Conservation (phyloP, 2,797 vertebrate species). For the Helarctos malayanus region DNA sequence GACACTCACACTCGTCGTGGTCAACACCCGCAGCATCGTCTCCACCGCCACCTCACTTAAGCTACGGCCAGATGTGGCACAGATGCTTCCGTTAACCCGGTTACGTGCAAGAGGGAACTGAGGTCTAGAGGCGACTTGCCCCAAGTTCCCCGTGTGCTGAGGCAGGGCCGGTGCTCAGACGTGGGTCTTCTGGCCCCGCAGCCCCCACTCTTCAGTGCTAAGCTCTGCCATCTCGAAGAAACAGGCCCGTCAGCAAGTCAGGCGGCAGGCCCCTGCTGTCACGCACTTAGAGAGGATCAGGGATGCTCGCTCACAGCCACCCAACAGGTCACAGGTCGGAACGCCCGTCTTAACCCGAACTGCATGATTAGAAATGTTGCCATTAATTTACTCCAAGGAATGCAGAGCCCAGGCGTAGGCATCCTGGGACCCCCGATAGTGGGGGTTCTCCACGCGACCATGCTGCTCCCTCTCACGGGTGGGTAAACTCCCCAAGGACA, state of each 20-base stretch:
- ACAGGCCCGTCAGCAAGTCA: background rate
- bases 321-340: background rate
- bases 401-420: background rate
- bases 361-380: background rate
- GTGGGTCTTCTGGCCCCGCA: background rate
- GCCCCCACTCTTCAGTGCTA: background rate
- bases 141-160: background rate
- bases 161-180: background rate
- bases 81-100: rapidly evolving
- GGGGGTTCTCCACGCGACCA: background rate
- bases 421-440: background rate
- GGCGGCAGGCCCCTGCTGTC: background rate
- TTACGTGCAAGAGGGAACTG: background rate
- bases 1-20: background rate
- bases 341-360: background rate
- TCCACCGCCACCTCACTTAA: background rate
- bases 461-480: background rate
- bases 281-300: background rate
- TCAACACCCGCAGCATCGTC: background rate
- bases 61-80: rapidly evolving
- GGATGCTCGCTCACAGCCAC: no score
- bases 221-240: background rate
- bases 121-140: background rate
- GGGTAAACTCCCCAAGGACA: background rate
- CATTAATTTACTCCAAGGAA: background rate